phyloP scores from a whole-genome alignment of 2,888 invertebrate genomes.

The Chloroclystis v-ata region DNA sequence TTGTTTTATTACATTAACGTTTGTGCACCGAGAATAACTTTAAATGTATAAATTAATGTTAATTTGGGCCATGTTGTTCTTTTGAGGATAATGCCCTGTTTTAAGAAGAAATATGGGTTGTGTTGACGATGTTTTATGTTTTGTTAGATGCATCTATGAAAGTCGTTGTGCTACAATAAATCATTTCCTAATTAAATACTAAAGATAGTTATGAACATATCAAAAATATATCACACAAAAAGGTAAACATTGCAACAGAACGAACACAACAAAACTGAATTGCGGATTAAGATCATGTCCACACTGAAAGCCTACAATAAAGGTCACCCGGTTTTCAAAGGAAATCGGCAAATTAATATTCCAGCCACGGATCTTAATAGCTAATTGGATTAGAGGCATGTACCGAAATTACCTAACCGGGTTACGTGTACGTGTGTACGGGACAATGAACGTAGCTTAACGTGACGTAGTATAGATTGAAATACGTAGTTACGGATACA shows the following conservation, averaged over 20 bases:
- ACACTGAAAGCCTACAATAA: slow-evolving; percentile 36
- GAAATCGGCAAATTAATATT: slow-evolving; percentile 72
- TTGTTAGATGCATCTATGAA: no score
- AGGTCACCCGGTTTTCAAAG: slow-evolving; percentile 61
- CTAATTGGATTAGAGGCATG: slow-evolving; percentile 77
- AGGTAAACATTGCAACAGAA: slow-evolving; percentile 2
- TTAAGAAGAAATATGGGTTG: no score
- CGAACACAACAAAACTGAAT: slow-evolving; percentile 21
- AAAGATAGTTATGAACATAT: no score
- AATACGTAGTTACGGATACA: not conserved
- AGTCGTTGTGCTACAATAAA: no score
- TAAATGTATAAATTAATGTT: no score
- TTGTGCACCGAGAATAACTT: no score
- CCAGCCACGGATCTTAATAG: slow-evolving; percentile 76
- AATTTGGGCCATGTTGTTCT: no score
- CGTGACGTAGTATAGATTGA: not conserved
- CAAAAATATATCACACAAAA: no score
- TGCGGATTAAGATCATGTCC: slow-evolving; percentile 20
- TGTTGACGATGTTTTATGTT: no score
- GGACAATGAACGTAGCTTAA: slow-evolving; percentile 8
- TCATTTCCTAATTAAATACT: no score
- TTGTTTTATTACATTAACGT: not conserved
- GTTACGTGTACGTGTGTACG: slow-evolving; percentile 64
- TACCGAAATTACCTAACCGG: slow-evolving; percentile 73
- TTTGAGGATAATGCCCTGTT: no score